These are phyloP conservation scores for Empis livida DNA, from an alignment of 2,888 invertebrate genomes.

Conservation along the genomic window DNA sequence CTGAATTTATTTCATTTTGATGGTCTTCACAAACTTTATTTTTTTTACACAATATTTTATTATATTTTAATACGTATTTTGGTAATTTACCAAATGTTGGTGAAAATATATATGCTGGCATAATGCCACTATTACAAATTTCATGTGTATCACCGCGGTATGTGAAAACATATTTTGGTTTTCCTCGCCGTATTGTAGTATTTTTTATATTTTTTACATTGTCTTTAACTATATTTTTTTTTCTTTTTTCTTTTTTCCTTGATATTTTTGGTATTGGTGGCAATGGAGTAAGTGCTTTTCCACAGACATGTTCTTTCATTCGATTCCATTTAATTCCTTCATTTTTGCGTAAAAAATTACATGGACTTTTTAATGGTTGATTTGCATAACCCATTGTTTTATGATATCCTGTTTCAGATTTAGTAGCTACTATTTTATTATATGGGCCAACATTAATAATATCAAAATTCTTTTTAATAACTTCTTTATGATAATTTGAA, in stretches of 20 bases:
- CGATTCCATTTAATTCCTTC: slow-evolving; percentile 38
- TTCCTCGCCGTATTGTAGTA: slow-evolving; percentile 41
- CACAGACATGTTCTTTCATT: slow-evolving; percentile 24
- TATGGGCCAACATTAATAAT: too few relatives aligned
- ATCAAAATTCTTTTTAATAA: too few relatives aligned
- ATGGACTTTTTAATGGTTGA: slow-evolving; percentile 44
- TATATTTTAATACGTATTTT: slow-evolving; percentile 43
- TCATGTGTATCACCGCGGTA: slow-evolving; percentile 48
- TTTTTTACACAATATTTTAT: slow-evolving; percentile 34
- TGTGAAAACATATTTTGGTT: slow-evolving; percentile 46
- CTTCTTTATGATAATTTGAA: too few relatives aligned
- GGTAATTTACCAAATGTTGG: slow-evolving; percentile 61
- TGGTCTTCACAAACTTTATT: too few relatives aligned
- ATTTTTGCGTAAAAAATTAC: slow-evolving; percentile 49
- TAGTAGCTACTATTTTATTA: neutral
- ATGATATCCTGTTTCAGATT: slow-evolving; percentile 20
- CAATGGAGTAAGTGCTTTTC: slow-evolving; percentile 25
- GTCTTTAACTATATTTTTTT: slow-evolving; percentile 37
- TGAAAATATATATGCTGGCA: slow-evolving; percentile 49
- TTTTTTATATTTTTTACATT: slow-evolving; percentile 48
- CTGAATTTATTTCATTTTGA: neutral
- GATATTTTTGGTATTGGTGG: slow-evolving; percentile 39
- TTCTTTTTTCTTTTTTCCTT: neutral
- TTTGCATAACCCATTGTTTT: slow-evolving; percentile 57
- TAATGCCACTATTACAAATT: slow-evolving; percentile 49